Evolutionary conservation across 2,797 vertebrate species (phyloP).

Genomic region (Masticophis lateralis): DNA sequence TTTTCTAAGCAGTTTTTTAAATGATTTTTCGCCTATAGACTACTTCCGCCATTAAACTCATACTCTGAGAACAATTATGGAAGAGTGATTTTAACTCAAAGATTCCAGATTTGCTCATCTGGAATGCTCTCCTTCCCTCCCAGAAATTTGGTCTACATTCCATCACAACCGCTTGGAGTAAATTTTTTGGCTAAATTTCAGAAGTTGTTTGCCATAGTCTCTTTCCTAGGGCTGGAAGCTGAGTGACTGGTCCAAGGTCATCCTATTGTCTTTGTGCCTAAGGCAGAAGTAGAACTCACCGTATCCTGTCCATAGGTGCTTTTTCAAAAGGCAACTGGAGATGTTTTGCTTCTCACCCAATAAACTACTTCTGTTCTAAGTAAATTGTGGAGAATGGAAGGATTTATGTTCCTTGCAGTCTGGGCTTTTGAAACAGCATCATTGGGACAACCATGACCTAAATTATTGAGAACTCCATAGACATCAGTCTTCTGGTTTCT

Average conservation of each 20-base stretch:
- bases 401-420: background rate
- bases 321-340: background rate
- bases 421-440: background rate
- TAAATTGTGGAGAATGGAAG: background rate
- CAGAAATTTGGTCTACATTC: background rate
- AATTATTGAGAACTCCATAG: background rate
- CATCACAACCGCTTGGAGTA: background rate
- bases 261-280: background rate
- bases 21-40: background rate
- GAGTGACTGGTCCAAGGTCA: background rate
- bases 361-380: background rate
- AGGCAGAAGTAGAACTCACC: background rate
- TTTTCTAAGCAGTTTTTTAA: background rate
- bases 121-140: background rate
- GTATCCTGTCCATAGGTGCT: background rate
- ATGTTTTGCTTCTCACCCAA: background rate
- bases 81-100: background rate
- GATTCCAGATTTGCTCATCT: background rate
- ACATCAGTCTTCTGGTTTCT: background rate
- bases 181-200: background rate
- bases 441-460: background rate
- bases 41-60: background rate
- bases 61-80: background rate
- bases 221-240: background rate
- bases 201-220: background rate